phyloP scores from a whole-genome alignment of 2,113 vertebrate genomes.

The Thamnaconus septentrionalis region DNA sequence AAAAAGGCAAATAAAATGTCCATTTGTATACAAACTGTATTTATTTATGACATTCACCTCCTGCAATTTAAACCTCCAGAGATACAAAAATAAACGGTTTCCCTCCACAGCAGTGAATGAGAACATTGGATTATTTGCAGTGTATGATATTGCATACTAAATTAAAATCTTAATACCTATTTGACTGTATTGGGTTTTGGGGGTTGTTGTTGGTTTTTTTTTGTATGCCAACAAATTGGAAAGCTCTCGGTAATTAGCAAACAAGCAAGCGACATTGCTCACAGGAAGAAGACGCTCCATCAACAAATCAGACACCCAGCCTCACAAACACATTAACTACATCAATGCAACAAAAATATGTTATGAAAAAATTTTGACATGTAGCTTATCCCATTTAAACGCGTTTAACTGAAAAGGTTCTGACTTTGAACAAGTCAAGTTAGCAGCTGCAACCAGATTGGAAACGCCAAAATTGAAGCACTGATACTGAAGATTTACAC shows the following conservation, averaged over 20 bases:
- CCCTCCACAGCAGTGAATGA: conserved; percentile 24
- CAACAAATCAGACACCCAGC: not conserved
- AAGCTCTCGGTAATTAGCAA: conserved; percentile 41
- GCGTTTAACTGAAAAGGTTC: not conserved
- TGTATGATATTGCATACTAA: conserved; percentile 17
- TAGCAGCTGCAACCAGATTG: conserved; percentile 5
- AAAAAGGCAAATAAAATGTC: conserved; percentile 10
- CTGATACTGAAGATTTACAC: too few relatives aligned
- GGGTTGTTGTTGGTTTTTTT: not conserved
- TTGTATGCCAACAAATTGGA: conserved; percentile 24
- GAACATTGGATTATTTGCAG: conserved; percentile 19
- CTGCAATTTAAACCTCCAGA: conserved; percentile 34
- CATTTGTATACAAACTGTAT: conserved; percentile 32
- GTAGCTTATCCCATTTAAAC: too few relatives aligned
- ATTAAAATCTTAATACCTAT: conserved; percentile 2
- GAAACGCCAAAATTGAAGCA: not conserved
- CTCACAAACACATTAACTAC: not conserved
- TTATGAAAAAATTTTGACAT: not conserved
- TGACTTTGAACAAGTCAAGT: not conserved
- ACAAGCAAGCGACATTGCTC: conserved; percentile 37
- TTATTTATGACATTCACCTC: conserved; percentile 55
- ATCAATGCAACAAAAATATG: not conserved
- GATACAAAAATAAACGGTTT: conserved; percentile 58
- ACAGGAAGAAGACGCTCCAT: conserved; percentile 32
- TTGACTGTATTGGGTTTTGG: conserved; percentile 8